These are phyloP conservation scores for Pomacea maculata DNA, from an alignment of 1,140 invertebrate genomes.

Conservation along the genomic window DNA sequence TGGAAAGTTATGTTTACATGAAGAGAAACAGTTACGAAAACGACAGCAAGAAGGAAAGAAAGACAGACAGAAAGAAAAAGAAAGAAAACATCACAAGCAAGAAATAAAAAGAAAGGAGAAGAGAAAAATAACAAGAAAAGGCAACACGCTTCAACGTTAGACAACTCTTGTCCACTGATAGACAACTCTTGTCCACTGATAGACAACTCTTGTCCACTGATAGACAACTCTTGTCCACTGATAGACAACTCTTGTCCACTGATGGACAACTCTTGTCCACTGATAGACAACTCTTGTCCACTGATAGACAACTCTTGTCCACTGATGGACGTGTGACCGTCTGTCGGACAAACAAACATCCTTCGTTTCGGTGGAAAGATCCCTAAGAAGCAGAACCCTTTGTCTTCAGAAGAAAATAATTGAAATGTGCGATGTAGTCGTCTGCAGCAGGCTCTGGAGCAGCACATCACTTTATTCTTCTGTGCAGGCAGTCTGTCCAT, in stretches of 20 bases:
- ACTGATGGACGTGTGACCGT: background rate
- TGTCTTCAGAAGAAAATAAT: no score
- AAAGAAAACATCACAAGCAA: background rate
- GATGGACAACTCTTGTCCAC: background rate
- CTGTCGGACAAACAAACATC: background rate
- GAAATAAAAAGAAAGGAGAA: conserved; percentile 2
- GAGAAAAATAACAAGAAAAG: background rate
- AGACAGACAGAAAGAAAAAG: background rate
- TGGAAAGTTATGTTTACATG: background rate
- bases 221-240: no score
- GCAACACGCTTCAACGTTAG: background rate
- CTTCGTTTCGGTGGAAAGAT: background rate
- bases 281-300: background rate
- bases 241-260: background rate
- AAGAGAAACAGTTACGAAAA: background rate
- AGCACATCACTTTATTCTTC: background rate
- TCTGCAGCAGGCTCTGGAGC: no score
- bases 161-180: background rate
- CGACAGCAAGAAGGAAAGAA: background rate
- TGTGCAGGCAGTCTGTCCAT: background rate
- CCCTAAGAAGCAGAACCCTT: no score
- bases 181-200: background rate
- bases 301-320: no score
- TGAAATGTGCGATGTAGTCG: no score
- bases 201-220: background rate